phyloP scores from a whole-genome alignment of 1,140 invertebrate species.

The Drosophila santomea region DNA sequence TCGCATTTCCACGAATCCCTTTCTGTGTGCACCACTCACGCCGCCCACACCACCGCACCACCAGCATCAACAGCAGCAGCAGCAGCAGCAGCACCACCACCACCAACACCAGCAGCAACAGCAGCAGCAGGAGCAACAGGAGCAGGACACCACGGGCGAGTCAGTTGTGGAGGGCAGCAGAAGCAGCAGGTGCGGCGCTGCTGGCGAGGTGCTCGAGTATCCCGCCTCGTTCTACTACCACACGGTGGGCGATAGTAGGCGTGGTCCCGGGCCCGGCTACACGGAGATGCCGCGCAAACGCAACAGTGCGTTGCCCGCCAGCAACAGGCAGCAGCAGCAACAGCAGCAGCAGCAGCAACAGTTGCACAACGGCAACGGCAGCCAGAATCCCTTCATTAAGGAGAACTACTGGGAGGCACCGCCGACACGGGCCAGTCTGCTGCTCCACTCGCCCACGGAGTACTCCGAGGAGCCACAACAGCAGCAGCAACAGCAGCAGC shows the following conservation, averaged over 20 bases:
- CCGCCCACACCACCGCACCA: conserved; percentile 51
- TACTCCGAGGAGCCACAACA: conserved; percentile 56
- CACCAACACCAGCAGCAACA: conserved; percentile 1
- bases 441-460: conserved; percentile 69
- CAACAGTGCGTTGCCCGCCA: conserved; percentile 43
- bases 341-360: conserved; percentile 41
- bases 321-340: conserved; percentile 43
- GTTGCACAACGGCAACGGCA: conserved; percentile 51
- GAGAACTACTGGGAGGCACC: conserved; percentile 82
- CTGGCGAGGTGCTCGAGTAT: conserved; percentile 50
- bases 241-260: conserved; percentile 49
- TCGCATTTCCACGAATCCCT: conserved; percentile 83
- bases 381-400: conserved; percentile 81
- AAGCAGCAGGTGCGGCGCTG: conserved; percentile 28
- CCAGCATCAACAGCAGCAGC: not conserved
- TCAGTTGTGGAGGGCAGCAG: conserved; percentile 11
- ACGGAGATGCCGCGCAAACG: conserved; percentile 82
- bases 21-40: conserved; percentile 66
- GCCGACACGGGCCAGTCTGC: conserved; percentile 52
- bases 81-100: not conserved
- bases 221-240: conserved; percentile 73
- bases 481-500: conserved; percentile 32
- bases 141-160: conserved; percentile 29
- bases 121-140: not conserved
- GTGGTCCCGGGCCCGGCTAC: conserved; percentile 61